Base-by-base conservation (phyloP, 2,888 invertebrate genomes). In the Chouioia cunea region DNA sequence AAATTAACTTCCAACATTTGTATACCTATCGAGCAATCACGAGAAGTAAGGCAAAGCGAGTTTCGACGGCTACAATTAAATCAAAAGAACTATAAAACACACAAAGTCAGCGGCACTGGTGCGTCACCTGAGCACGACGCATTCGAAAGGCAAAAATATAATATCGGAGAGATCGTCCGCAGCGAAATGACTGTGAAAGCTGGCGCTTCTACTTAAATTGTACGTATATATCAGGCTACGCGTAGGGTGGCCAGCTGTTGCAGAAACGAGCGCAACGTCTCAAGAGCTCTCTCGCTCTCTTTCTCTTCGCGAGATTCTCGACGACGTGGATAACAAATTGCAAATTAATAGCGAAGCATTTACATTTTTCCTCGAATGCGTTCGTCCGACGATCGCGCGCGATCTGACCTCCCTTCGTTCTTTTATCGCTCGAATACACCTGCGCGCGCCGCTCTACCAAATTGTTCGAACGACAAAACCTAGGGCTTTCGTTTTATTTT, bases 271-370 rank as follows among this genome's bases (percentile, higher is more conserved):
- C 47, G 54, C 18, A 4, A 36, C 47, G 16, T 20, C 52, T 18
- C 27, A 27, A 27, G 27, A 27, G 4, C 27, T 27, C 27, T 27
- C 22, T 6, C 46, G 22, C 12, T 47, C 54, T 64, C 27, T 27
- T 6, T 27, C 27, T 27, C 27, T 27, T 6, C 6, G 27, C 27
- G 27, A 27, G n/a, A n/a, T n/a, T n/a, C n/a, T n/a, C 27, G 27
- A 6, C 8, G 10, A 46, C 60, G 43, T 56, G 47, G 60, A 62
- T 74, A 75, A 74, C 76, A 75, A 76, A 76, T 76, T 70, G 76
- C 76, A 76, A 76, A 76, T 76, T 76, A 76, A 76, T 83, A 80
- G 79, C 76, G 76, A 3, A 79, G 73, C 77, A 83, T 83, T 83
- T 84, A 79, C 83, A 83, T 83, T 81, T 80, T n/a, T n/a, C n/a